Conservation (phyloP, 2,113 vertebrate genomes). For the Aythya baeri region DNA sequence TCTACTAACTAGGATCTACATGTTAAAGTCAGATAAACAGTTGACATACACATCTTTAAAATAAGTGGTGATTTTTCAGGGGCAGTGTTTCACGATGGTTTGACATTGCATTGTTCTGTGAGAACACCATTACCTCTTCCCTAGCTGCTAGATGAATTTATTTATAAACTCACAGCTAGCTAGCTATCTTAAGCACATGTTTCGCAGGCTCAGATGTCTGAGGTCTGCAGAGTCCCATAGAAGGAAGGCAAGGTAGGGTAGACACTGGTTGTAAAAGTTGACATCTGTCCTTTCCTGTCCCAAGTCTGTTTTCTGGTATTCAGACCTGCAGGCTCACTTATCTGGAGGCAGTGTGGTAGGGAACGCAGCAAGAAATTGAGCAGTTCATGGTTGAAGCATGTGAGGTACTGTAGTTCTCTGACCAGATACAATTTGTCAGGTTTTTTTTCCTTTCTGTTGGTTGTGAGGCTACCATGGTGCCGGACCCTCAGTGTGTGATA, state of each 20-base stretch:
- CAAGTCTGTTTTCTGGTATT: background rate
- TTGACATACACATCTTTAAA: background rate
- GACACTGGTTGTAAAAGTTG: background rate
- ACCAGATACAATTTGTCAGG: background rate
- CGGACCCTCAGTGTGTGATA: rapidly evolving
- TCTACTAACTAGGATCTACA: background rate
- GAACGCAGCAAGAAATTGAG: background rate
- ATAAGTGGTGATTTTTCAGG: background rate
- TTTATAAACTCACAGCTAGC: background rate
- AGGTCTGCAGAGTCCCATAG: background rate
- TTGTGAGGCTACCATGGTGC: background rate
- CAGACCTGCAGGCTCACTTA: background rate
- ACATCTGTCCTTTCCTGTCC: background rate
- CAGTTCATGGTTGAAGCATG: background rate
- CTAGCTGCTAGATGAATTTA: background rate
- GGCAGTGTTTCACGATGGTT: background rate
- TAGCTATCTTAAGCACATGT: background rate
- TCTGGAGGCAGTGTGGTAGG: background rate
- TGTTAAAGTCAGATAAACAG: background rate
- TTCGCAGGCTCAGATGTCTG: background rate
- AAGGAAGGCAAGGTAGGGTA: background rate
- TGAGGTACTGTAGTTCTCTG: background rate
- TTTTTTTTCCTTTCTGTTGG: background rate
- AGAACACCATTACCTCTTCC: background rate
- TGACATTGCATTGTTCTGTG: background rate